Conservation (phyloP, 1,140 invertebrate genomes). For the Lysiphlebus fabarum region DNA sequence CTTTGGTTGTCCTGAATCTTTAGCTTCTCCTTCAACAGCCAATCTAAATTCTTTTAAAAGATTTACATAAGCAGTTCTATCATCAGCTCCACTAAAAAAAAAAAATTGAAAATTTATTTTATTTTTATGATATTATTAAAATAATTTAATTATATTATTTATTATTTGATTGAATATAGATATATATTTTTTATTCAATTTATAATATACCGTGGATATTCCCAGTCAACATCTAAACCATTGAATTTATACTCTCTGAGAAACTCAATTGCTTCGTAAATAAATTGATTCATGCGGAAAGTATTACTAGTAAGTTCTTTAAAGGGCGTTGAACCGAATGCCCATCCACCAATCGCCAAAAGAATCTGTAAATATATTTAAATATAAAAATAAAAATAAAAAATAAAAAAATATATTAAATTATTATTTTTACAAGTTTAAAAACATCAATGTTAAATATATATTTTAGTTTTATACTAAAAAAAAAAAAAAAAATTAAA, state of each 20-base stretch:
- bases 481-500: no score
- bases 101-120: not conserved
- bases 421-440: no score
- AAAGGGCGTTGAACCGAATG: constrained; percentile 88
- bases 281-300: constrained; percentile 92
- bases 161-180: not conserved
- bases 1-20: constrained; percentile 61
- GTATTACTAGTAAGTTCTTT: constrained; percentile 87
- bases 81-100: constrained; percentile 69
- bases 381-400: no score
- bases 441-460: no score
- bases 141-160: not conserved
- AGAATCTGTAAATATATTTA: constrained; percentile 61
- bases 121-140: not conserved
- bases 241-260: constrained; percentile 89
- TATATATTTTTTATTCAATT: constrained; percentile 5
- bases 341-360: constrained; percentile 92
- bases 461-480: no score
- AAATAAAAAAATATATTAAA: no score
- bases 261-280: constrained; percentile 91
- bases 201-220: constrained; percentile 77
- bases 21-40: constrained; percentile 85
- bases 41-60: constrained; percentile 79
- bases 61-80: constrained; percentile 76
- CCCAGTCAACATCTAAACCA: constrained; percentile 95